Base-by-base conservation (phyloP, 2,888 invertebrate genomes). In the Auanema sp. region DNA sequence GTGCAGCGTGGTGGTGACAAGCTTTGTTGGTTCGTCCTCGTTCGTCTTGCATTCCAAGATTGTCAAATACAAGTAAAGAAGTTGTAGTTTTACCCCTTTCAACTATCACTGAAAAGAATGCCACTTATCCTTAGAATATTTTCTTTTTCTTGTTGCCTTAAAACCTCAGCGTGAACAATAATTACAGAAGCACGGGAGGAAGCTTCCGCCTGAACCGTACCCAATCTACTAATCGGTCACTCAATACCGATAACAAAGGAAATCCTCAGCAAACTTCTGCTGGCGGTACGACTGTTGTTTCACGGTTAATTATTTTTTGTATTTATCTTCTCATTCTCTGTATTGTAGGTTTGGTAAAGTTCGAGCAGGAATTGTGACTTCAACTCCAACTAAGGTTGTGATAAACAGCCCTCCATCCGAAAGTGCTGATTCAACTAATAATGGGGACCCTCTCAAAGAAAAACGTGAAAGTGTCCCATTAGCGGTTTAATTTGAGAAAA, bases 121-220 rank as follows among this genome's bases (percentile, higher is more conserved):
- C 33, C 33, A 33, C 33, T 33, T 33, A 33, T 33, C 33, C 33
- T 33, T 33, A 33, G 47, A 21, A n/a, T n/a, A n/a, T n/a, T n/a
- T 47, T 18, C 8, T 47, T 21, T 8, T 47, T 47, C 21, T 18
- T 47, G 3, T 47, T 21, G 21, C 47, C 6, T 18, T 6, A 47
- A 8, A 47, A 18, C 43, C 18, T 10, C 51, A n/a, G 51, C 16
- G 51, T 51, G 51, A 51, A 12, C 12, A 12, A 14, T 51, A 10
- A 69, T 44, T 71, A 68, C 56, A 76, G 78, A 54, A 75, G 78
- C 52, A 77, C 78, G 24, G 75, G 76, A 21, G 80, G 80, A 10
- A 77, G 76, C 55, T 81, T 80, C 66, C 76, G 80, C 5, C 65
- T 81, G 18, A 78, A 80, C 60, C 66, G 80, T 55, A 71, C 74